These are phyloP conservation scores for Amblyjoppa proteus DNA, from an alignment of 2,888 invertebrate genomes.

Conservation along the genomic window DNA sequence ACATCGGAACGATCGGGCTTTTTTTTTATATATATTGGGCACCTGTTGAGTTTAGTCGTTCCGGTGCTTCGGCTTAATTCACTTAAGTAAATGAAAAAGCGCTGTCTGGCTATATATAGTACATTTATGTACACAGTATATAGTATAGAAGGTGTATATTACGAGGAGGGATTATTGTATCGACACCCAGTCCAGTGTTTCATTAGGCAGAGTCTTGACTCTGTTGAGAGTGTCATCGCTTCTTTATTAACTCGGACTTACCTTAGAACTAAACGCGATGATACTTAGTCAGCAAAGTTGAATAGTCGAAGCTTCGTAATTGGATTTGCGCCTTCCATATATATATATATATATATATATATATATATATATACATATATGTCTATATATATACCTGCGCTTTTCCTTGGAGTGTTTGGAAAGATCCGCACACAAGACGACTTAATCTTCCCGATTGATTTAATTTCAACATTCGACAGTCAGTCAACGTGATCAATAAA, in stretches of 20 bases:
- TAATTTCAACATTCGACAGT: background rate
- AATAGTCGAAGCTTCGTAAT: conserved; percentile 38
- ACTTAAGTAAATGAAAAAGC: conserved; percentile 55
- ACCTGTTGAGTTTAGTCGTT: conserved; percentile 63
- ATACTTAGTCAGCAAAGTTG: conserved; percentile 12
- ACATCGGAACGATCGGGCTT: conserved; percentile 31
- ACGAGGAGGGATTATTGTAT: conserved; percentile 21
- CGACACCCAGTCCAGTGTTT: conserved; percentile 50
- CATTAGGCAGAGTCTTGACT: conserved; percentile 57
- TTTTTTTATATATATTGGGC: conserved; percentile 38
- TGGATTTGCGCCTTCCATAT: conserved; percentile 44
- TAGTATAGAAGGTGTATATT: conserved; percentile 9
- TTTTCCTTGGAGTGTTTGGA: conserved; percentile 18
- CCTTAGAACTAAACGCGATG: conserved; percentile 24
- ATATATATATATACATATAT: conserved; percentile 31
- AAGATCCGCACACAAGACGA: background rate
- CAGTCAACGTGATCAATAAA: background rate
- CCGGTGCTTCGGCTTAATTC: conserved; percentile 21
- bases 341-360: conserved; percentile 23
- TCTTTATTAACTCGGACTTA: conserved; percentile 31
- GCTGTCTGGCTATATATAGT: background rate
- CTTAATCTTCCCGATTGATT: background rate
- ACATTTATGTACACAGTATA: background rate
- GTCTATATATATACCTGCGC: conserved; percentile 10
- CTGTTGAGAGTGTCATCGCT: conserved; percentile 38